A percentile compares a stretch with the other conserved stretches of the same genome.
phyloP scores from a whole-genome alignment of 30 jellyfish, hydroid and myxozoan genomes.

The Catostylus mosaicus region DNA sequence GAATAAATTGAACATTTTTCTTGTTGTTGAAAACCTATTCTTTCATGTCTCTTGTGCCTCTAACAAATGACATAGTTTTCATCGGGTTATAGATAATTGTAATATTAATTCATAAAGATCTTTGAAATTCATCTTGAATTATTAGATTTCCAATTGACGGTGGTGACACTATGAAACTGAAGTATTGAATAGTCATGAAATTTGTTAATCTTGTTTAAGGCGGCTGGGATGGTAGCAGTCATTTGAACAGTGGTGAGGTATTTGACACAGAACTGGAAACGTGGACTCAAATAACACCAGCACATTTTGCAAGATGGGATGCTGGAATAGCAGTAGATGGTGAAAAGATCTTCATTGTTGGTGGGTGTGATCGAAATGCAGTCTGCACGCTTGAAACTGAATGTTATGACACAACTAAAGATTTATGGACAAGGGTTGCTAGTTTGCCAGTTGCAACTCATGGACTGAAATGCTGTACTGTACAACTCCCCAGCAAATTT shows the following conservation, averaged over 20 bases:
- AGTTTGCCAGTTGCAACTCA: constrained; percentile 96
- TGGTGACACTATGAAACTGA: too few species aligned
- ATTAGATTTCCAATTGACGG: too few species aligned
- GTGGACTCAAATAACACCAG: constrained; percentile 87
- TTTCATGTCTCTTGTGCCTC: too few species aligned
- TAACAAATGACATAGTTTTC: too few species aligned
- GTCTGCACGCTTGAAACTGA: constrained; percentile 96
- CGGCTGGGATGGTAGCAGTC: constrained; percentile 99
- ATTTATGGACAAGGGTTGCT: constrained; percentile 82
- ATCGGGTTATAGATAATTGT: too few species aligned
- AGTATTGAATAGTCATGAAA: too few species aligned
- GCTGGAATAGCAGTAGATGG: constrained; percentile 96
- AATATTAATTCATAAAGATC: too few species aligned
- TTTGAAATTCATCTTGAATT: too few species aligned
- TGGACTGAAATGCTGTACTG: constrained; percentile 92
- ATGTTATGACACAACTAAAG: constrained; percentile 83
- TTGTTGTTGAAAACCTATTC: too few species aligned
- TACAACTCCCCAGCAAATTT: constrained; percentile 87
- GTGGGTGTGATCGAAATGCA: constrained; percentile 96
- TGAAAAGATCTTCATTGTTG: constrained; percentile 83
- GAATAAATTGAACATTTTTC: too few species aligned
- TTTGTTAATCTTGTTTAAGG: constrained; percentile 39
- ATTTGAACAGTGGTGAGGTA: constrained; percentile 87
- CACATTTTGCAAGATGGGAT: constrained; percentile 93
- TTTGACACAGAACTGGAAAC: constrained; percentile 81